A percentile compares a stretch with the other conserved stretches of the same genome.
phyloP scores from a whole-genome alignment of 2,797 vertebrate genomes.

The Dromococcyx pavoninus region DNA sequence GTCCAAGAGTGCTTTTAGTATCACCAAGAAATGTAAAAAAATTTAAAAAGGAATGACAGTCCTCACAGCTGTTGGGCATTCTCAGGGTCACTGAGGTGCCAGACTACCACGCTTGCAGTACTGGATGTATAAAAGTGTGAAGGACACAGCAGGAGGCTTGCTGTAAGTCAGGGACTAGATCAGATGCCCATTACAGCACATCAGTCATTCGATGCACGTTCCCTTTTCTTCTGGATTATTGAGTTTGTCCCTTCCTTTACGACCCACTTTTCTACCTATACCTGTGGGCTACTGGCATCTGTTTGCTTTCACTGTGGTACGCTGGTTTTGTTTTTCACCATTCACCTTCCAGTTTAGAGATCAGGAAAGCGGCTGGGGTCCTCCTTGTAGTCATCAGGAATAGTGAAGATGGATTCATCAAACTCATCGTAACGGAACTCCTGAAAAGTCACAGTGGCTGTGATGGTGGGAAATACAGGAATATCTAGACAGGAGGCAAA shows the following conservation, averaged over 20 bases:
- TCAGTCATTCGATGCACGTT: neutral
- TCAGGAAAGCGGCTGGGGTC: conserved; percentile 98
- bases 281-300: neutral
- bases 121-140: conserved; percentile 47
- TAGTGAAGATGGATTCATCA: conserved; percentile 89
- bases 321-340: neutral
- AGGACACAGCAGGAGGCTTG: conserved; percentile 52
- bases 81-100: conserved; percentile 30
- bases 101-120: conserved; percentile 39
- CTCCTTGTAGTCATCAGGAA: conserved; percentile 97
- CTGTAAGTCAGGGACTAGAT: neutral
- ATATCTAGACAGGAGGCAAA: conserved; percentile 69
- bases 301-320: neutral
- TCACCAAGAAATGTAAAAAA: conserved; percentile 72
- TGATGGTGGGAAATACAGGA: conserved; percentile 98
- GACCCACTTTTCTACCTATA: neutral
- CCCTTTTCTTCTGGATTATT: conserved; percentile 39
- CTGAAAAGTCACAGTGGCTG: conserved; percentile 98
- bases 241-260: conserved; percentile 25
- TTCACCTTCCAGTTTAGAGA: conserved; percentile 75
- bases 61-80: conserved; percentile 70
- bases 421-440: conserved; percentile 98
- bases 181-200: neutral
- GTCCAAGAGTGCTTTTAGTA: conserved; percentile 67
- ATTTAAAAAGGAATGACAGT: conserved; percentile 72